Base-by-base conservation (phyloP, 2,113 vertebrate species). In the Pelodiscus sinensis region DNA sequence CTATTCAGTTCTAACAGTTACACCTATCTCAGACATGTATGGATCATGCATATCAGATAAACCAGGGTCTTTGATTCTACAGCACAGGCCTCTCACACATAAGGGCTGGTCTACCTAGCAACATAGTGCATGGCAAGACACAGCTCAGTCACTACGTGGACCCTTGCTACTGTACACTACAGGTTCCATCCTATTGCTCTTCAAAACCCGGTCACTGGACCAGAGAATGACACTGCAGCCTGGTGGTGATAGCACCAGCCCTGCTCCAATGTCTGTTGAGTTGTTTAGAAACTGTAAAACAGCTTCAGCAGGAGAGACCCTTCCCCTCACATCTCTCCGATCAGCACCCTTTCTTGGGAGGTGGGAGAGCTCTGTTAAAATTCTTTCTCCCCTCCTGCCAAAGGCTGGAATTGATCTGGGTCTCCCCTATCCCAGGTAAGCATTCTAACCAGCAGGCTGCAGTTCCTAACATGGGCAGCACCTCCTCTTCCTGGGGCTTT, bases 1-100 rank as follows among this genome's bases (percentile, higher is more conserved):
- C 31, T 71, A 57, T 65, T 92, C 83, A 78, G 60, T 11, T 52
- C 50, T n/a, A 62, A 50, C 0, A 0, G 38, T 24, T 1, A 21
- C 19, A 12, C 12, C 21, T 24, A 13, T 35, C 44, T 35, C 35
- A 75, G 24, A 75, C 11, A 24, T 25, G 13, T 22, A 50, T 44
- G 38, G 24, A 1, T 55, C 31, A 57, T 92, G 27, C 52, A 27
- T 54, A 68, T 44, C 54, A 79, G 79, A 57, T 91, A 92, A 94
- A 65, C 73, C 73, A 75, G 38, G 19, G 2, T 91, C 11, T 35
- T 90, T 60, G 81, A 51, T 25, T 79, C 68, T 54, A 81, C 1
- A 12, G 4, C 2, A n/a, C 15, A 8, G 15, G 13, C 25, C 68
- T 89, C 90, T 87, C 86, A 57, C 84, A 75, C 27, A 31, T 38